Evolutionary conservation across 1,140 invertebrate genomes (phyloP), one percentile per base, ranked within the genome.

Genomic region (Papilio xuthus): DNA sequence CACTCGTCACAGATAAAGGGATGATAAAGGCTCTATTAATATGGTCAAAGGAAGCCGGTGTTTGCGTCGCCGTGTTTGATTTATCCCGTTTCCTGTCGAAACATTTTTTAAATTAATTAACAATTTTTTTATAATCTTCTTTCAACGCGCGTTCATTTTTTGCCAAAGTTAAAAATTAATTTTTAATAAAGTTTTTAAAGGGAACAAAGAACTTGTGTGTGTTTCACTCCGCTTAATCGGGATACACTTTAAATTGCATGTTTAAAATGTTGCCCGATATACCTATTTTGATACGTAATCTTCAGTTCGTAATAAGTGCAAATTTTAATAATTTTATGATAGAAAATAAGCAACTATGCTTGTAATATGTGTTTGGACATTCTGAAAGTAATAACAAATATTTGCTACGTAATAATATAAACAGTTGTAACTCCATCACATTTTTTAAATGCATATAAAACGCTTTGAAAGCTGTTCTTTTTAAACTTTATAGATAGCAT

Each of bases 11-110:
- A 86, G 79, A 87, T 86, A 86, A 81, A 86, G 84, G 83, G 78
- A 82, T 76, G 83, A 87, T 86, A 88, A 83, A 81, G 79, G 72
- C 76, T 79, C 80, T 85, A 86, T 85, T 86, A 89, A 86, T 85
- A 76, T 88, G 88, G 88, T 87, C 87, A 91, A 90, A 90, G 86
- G 85, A 86, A 88, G 87, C 84, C 86, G 87, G 83, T 88, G 89
- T 90, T 88, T 85, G 81, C 78, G 63, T 71, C 78, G 28, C 71
- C 75, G 56, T 90, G 85, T 86, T 88, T 89, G 84, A 82, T 85
- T 84, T 88, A 83, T 81, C 78, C 81, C 76, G 70, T 83, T 83
- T 78, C 75, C 72, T 80, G 77, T 71, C 37, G 60, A 72, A 23
- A 79, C 69, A 78, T 82, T 81, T 78, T 80, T 63, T 75, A 81